Evolutionary conservation across 2,797 vertebrate species (phyloP).

Genomic region (Lepilemur ruficaudatus): DNA sequence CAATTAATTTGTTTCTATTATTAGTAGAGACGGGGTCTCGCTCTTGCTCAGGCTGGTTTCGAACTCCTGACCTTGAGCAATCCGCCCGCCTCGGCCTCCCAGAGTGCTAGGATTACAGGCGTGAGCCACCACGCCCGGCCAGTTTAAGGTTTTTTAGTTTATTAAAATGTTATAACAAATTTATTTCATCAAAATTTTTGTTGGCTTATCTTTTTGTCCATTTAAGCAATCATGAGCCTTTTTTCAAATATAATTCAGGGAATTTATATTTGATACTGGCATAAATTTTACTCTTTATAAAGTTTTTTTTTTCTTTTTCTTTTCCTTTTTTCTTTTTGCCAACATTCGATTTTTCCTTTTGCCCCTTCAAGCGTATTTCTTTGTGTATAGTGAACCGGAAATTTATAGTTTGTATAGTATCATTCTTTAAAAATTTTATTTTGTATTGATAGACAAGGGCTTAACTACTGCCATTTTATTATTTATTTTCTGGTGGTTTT

Average conservation of each 20-base stretch:
- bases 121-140: too few species aligned
- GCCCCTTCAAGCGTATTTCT: not conserved
- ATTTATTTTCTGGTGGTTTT: not conserved
- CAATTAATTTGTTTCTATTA: too few species aligned
- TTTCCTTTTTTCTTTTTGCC: not conserved
- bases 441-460: not conserved
- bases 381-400: not conserved
- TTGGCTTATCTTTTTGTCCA: not conserved
- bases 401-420: not conserved
- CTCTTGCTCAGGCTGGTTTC: too few species aligned
- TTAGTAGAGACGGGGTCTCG: too few species aligned
- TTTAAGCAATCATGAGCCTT: too few species aligned
- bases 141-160: not conserved
- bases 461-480: not conserved
- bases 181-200: not conserved
- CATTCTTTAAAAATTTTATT: not conserved
- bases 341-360: not conserved
- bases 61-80: too few species aligned
- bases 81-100: too few species aligned
- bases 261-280: not conserved
- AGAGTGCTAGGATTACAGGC: too few species aligned
- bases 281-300: not conserved
- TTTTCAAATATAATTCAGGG: not conserved
- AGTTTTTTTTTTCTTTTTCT: too few species aligned
- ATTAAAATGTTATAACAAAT: not conserved